A percentile compares a stretch with the other conserved stretches of the same genome.
Conservation (phyloP, 1,140 invertebrate species). For the Eriocheir sinensis region DNA sequence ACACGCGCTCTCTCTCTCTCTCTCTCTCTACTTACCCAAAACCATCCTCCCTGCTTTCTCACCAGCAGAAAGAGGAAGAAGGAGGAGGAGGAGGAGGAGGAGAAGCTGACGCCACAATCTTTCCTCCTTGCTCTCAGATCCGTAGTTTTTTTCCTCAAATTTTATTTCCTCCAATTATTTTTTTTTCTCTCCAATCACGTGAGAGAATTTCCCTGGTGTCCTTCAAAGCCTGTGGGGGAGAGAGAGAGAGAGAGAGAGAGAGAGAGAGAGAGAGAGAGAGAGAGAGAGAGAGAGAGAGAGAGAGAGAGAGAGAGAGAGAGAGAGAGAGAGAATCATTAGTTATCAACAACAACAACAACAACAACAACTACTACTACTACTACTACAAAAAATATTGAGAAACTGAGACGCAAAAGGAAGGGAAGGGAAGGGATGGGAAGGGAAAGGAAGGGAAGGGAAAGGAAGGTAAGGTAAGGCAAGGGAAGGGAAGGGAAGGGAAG, state of each 20-base stretch:
- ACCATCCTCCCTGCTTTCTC: too few species aligned
- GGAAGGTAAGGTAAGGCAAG: not conserved
- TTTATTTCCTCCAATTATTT: not conserved
- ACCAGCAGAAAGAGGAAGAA: too few species aligned
- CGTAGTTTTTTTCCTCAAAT: too few species aligned
- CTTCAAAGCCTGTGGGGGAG: not conserved
- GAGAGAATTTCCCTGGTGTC: not conserved
- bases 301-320: too few species aligned
- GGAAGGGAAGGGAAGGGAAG: not conserved
- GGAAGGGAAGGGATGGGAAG: constrained; percentile 43
- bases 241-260: constrained; percentile 29
- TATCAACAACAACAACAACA: not conserved
- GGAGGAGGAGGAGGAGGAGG: too few species aligned
- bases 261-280: not conserved
- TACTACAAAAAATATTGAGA: not conserved
- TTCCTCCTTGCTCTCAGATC: too few species aligned
- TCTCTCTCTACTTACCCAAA: too few species aligned
- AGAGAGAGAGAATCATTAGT: not conserved
- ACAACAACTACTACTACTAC: not conserved
- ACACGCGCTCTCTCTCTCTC: too few species aligned
- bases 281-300: not conserved
- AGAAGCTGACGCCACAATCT: too few species aligned
- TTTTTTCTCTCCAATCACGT: not conserved
- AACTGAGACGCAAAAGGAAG: constrained; percentile 30
- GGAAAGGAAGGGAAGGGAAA: not conserved